Evolutionary conservation across 2,888 invertebrate genomes (phyloP).

Genomic region (Mythimna albipuncta): DNA sequence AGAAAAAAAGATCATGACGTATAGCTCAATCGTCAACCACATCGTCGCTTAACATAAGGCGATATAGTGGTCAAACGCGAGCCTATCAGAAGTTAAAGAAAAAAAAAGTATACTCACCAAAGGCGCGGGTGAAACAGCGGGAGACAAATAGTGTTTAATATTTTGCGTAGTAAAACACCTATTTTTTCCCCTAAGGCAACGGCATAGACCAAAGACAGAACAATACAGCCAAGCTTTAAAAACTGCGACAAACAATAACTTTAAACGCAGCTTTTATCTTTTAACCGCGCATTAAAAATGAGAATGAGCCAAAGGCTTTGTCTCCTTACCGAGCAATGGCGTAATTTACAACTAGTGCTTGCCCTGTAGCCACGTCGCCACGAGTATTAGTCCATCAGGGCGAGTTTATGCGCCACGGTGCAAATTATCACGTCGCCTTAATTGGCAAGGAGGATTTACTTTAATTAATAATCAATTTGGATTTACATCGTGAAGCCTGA

Average conservation of each 20-base stretch:
- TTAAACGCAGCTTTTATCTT: conserved; percentile 38
- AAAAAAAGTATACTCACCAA: too few relatives aligned
- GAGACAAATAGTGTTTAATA: too few relatives aligned
- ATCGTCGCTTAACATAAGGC: not conserved
- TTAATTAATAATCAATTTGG: conserved; percentile 69
- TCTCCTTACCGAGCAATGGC: conserved; percentile 76
- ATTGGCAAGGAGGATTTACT: conserved; percentile 79
- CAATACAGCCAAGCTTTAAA: conserved; percentile 19
- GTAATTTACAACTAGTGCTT: conserved; percentile 82
- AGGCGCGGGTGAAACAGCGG: too few relatives aligned
- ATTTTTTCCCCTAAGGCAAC: not conserved
- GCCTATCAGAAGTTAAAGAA: not conserved
- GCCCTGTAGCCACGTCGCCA: conserved; percentile 66
- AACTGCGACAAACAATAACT: conserved; percentile 36
- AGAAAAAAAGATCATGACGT: too few relatives aligned
- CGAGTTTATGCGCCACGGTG: conserved; percentile 74
- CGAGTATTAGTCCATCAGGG: conserved; percentile 83
- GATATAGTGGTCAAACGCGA: not conserved
- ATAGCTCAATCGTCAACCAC: too few relatives aligned
- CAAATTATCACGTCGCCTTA: conserved; percentile 80
- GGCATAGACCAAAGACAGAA: conserved; percentile 1
- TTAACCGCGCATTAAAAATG: conserved; percentile 47
- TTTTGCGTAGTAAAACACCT: too few relatives aligned
- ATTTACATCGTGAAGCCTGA: conserved; percentile 21
- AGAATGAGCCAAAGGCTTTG: conserved; percentile 77